phyloP scores from a whole-genome alignment of 2,113 vertebrate genomes.

The Cyprichromis sp. region DNA sequence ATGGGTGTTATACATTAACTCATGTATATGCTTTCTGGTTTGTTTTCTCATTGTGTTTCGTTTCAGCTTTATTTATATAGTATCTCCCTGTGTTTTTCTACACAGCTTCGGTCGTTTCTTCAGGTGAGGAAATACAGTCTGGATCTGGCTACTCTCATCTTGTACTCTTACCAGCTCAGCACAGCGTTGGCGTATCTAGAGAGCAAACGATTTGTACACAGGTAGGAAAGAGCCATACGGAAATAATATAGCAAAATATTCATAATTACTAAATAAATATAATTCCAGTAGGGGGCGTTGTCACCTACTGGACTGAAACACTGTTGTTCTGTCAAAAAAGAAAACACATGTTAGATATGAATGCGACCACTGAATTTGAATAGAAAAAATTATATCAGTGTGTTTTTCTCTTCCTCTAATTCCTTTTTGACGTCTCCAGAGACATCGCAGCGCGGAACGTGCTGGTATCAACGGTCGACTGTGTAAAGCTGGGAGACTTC shows the following conservation, averaged over 20 bases:
- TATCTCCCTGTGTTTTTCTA: background rate
- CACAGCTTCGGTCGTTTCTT: slow-evolving; percentile 88
- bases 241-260: background rate
- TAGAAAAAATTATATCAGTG: background rate
- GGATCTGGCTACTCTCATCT: slow-evolving; percentile 88
- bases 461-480: slow-evolving; percentile 89
- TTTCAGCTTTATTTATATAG: fast-evolving
- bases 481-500: slow-evolving; percentile 96
- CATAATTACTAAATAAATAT: background rate
- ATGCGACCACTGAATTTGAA: background rate
- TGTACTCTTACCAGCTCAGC: slow-evolving; percentile 95
- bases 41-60: background rate
- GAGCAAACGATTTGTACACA: slow-evolving; percentile 98
- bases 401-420: background rate
- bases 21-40: background rate
- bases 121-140: slow-evolving; percentile 96
- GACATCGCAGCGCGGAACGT: slow-evolving; percentile 98
- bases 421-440: slow-evolving; percentile 63
- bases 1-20: background rate
- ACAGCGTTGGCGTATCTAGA: slow-evolving; percentile 94
- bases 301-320: background rate
- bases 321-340: background rate
- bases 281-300: background rate
- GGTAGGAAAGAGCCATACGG: slow-evolving; percentile 60
- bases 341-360: fast-evolving